Evolutionary conservation across 1,140 invertebrate genomes (phyloP), one percentile per base, ranked within the genome.

Genomic region (Bicyclus anynana): DNA sequence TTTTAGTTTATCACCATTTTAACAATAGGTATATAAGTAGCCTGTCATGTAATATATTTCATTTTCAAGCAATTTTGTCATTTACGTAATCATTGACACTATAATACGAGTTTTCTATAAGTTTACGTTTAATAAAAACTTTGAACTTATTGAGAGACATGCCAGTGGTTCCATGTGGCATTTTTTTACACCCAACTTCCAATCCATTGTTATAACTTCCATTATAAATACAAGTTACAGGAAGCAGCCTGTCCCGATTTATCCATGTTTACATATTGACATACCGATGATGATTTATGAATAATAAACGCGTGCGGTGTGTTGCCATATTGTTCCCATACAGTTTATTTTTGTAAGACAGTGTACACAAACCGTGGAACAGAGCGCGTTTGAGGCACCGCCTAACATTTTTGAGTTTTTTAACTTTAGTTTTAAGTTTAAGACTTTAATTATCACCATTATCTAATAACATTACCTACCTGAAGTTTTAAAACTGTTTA

Each of bases 251-350:
- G 14, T 49, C 26, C 51, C 40, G 57, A 53, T 59, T 27, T 59
- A 53, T 51, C 40, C 51, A 13, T 53, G 57, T 57, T 68, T 57
- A 64, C 56, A 52, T 78, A 80, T 80, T 74, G 77, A 80, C 77
- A 67, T 65, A 64, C 21, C 38, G 51, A 72, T 77, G 51, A 72
- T 78, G 77, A 82, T 82, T 82, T 78, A 82, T 80, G 71, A 75
- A 82, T 71, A 72, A 75, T 78, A 80, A 80, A 80, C 75, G 67
- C 74, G 65, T 46, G 58, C 69, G 49, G 68, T 60, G 59, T 66
- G 72, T 60, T 40, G 64, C 69, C 72, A 70, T 74, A 80, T 77
- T 82, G 78, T 74, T 73, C 60, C 68, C 64, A 65, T 73, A 74
- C 40, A 50, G 60, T 57, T 56, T 62, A 53, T 57, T 57, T 44